phyloP scores from a whole-genome alignment of 2,888 invertebrate species.

The Pristionchus fissidentatus region DNA sequence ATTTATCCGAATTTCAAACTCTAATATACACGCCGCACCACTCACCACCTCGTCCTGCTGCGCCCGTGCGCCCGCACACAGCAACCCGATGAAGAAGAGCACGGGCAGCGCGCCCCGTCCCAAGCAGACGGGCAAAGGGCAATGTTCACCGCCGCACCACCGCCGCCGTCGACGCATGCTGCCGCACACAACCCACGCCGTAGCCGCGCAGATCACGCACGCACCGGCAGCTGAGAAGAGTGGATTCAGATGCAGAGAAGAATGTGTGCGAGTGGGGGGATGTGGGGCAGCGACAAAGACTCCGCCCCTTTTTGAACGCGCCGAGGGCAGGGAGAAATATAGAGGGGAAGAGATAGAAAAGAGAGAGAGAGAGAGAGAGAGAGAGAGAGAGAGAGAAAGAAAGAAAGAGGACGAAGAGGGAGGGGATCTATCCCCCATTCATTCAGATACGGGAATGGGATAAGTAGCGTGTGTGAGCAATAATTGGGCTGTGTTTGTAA shows the following conservation, averaged over 20 bases:
- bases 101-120: slow-evolving; percentile 42
- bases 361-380: too few species aligned
- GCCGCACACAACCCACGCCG: neutral
- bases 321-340: neutral
- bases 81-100: slow-evolving; percentile 20
- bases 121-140: slow-evolving; percentile 18
- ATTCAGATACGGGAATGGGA: too few species aligned
- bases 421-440: too few species aligned
- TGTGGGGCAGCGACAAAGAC: neutral
- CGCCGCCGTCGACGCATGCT: slow-evolving; percentile 24
- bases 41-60: neutral
- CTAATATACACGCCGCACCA: neutral
- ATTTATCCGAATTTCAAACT: neutral
- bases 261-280: neutral
- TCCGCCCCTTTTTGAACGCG: slow-evolving; percentile 9
- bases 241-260: neutral
- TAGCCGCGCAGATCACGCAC: neutral
- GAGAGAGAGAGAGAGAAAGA: too few species aligned
- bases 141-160: slow-evolving; percentile 23
- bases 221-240: neutral
- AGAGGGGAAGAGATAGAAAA: neutral
- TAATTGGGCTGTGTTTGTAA: too few species aligned
- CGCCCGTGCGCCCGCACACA: neutral
- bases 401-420: too few species aligned
- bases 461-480: too few species aligned